Conservation (phyloP, 2,888 invertebrate genomes). For the Drosophila sordidapex region DNA sequence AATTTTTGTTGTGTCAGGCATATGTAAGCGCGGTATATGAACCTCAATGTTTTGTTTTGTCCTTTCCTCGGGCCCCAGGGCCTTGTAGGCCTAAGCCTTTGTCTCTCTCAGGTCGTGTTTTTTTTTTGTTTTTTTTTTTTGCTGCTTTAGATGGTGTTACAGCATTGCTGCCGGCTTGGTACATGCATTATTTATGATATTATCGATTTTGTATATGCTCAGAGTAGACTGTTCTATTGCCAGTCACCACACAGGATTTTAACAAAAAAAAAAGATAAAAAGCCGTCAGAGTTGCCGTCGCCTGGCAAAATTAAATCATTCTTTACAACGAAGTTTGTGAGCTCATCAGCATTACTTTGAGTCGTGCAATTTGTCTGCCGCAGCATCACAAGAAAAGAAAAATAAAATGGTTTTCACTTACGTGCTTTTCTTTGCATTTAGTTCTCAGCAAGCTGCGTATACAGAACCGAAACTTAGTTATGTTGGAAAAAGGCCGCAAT, state of each 20-base stretch:
- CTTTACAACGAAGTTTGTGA: slow-evolving; percentile 63
- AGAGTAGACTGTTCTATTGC: slow-evolving; percentile 26
- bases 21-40: slow-evolving; percentile 58
- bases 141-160: slow-evolving; percentile 10
- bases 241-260: slow-evolving; percentile 23
- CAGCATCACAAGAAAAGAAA: slow-evolving; percentile 11
- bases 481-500: slow-evolving; percentile 50
- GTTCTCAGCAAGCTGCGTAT: slow-evolving; percentile 51
- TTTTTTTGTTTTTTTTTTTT: slow-evolving; percentile 10
- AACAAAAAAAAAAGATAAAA: slow-evolving; percentile 6
- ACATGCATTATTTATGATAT: slow-evolving; percentile 78
- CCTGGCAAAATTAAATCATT: slow-evolving; percentile 74
- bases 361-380: slow-evolving; percentile 67
- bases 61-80: slow-evolving; percentile 67
- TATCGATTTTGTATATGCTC: slow-evolving; percentile 72
- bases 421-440: slow-evolving; percentile 45
- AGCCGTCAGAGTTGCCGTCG: slow-evolving; percentile 12
- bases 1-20: slow-evolving; percentile 70
- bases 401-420: slow-evolving; percentile 42
- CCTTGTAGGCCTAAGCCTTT: slow-evolving; percentile 67
- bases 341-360: slow-evolving; percentile 76
- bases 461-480: slow-evolving; percentile 60
- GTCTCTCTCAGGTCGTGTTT: slow-evolving; percentile 52
- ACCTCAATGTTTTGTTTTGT: slow-evolving; percentile 51
- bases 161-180: slow-evolving; percentile 34